Conservation (phyloP, 2,797 vertebrate species). For the Cossypha caffra region DNA sequence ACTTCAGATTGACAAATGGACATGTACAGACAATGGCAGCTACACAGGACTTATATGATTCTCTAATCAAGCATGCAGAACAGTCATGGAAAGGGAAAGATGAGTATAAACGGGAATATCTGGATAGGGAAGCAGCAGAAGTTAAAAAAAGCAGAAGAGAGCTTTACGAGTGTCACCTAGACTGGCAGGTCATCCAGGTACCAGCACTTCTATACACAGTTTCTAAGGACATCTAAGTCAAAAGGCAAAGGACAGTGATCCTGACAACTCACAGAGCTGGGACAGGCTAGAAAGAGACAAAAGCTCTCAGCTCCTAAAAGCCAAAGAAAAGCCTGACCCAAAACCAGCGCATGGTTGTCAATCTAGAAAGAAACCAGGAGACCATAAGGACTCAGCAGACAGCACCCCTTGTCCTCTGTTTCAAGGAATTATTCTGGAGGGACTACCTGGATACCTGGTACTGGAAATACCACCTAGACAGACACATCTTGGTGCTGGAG, state of each 20-base stretch:
- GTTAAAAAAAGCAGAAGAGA: not conserved
- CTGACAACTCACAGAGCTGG: not conserved
- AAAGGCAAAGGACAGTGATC: not conserved
- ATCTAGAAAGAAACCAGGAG: not conserved
- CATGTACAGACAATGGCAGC: rapidly evolving
- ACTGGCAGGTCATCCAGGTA: not conserved
- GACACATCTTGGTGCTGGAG: not conserved
- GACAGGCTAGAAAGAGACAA: not conserved
- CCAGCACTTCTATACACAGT: not conserved
- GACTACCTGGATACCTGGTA: not conserved
- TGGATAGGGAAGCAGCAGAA: not conserved
- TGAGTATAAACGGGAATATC: not conserved
- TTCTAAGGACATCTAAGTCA: not conserved
- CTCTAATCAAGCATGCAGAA: not conserved
- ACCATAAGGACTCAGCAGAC: not conserved
- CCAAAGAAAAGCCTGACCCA: not conserved
- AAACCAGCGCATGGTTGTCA: not conserved
- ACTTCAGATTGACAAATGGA: not conserved
- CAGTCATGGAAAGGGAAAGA: not conserved
- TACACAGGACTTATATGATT: not conserved
- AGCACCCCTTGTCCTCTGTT: not conserved
- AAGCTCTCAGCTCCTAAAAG: not conserved
- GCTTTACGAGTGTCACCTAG: rapidly evolving
- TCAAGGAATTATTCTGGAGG: not conserved
- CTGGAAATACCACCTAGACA: not conserved